Conservation (phyloP, 2,797 vertebrate genomes). For the Parauchenoglanis punctatus region DNA sequence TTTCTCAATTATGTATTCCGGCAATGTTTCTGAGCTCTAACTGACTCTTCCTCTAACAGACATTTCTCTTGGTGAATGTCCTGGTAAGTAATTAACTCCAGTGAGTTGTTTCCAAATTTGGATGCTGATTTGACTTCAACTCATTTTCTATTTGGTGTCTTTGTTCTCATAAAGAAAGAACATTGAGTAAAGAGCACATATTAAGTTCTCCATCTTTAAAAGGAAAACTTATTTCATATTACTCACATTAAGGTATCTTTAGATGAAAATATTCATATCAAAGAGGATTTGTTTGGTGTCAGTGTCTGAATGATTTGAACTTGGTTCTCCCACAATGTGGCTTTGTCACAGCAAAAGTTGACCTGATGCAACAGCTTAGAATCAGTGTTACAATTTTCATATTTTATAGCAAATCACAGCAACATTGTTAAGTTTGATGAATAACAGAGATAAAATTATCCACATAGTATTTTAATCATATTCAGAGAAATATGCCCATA, state of each 20-base stretch:
- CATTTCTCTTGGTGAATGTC: conserved; percentile 61
- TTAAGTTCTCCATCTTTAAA: conserved; percentile 18
- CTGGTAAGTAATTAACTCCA: conserved; percentile 72
- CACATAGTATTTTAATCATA: neutral
- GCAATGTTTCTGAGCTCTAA: neutral
- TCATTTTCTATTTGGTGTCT: conserved; percentile 54
- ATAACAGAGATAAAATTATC: neutral
- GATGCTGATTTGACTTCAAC: conserved; percentile 64
- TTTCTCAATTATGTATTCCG: neutral
- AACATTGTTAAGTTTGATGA: neutral
- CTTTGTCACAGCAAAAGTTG: neutral
- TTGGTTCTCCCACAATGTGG: neutral
- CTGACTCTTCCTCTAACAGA: conserved; percentile 59
- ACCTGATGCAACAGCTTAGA: neutral
- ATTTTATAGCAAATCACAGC: neutral
- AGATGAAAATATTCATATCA: neutral
- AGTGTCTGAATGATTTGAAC: neutral
- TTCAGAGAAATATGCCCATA: neutral
- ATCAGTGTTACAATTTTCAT: neutral
- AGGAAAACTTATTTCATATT: neutral
- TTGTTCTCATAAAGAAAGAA: conserved; percentile 29
- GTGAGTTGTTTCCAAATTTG: conserved; percentile 70
- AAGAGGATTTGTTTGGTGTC: conserved; percentile 4
- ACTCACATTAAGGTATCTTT: conserved; percentile 1
- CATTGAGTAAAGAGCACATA: conserved; percentile 3